These are phyloP conservation scores for Trematocara caparti DNA, from an alignment of 2,797 vertebrate species.

Conservation along the genomic window DNA sequence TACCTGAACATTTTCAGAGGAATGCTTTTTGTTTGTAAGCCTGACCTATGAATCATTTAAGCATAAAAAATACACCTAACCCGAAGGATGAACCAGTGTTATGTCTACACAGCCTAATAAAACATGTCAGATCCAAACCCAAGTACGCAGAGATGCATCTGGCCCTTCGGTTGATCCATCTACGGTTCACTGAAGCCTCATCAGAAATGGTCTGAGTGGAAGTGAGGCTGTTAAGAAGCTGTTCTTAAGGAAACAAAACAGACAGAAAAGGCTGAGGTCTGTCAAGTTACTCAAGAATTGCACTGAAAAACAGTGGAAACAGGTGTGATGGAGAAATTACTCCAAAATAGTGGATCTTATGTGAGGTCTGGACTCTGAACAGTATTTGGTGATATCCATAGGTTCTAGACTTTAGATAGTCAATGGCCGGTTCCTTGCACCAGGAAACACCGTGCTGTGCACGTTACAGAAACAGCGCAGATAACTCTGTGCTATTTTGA, in stretches of 20 bases:
- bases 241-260: neutral
- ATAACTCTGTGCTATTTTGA: neutral
- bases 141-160: neutral
- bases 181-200: neutral
- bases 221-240: neutral
- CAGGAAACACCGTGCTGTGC: neutral
- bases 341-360: neutral
- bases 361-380: neutral
- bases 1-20: neutral
- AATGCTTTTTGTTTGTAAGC: neutral
- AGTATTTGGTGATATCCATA: neutral
- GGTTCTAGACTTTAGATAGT: neutral
- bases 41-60: neutral
- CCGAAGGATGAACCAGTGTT: neutral
- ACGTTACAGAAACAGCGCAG: accelerated
- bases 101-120: neutral
- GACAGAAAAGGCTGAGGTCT: neutral
- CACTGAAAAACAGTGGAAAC: neutral
- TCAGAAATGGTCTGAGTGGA: neutral
- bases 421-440: neutral
- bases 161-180: neutral
- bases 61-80: neutral
- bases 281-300: neutral
- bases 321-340: neutral
- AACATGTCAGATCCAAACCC: neutral